Evolutionary conservation across 2,113 vertebrate genomes (phyloP).

Genomic region (Pteronura brasiliensis): DNA sequence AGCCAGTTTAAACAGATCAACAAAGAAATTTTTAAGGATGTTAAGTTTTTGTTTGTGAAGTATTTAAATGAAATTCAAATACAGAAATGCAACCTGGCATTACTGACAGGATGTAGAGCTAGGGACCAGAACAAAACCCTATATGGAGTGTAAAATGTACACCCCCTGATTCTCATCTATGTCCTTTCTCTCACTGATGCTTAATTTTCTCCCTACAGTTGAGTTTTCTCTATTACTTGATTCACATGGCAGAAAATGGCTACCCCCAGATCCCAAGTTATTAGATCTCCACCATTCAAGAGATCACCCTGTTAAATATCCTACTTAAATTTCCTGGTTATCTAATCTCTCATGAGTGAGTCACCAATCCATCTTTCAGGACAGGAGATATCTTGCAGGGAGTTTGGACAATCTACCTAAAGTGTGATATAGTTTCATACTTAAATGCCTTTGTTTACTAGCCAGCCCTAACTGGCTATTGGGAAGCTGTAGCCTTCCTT

Average conservation of each 20-base stretch:
- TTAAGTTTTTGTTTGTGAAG: background rate
- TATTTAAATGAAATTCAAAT: background rate
- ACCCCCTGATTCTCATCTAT: background rate
- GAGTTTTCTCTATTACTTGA: background rate
- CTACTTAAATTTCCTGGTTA: background rate
- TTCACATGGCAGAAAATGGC: background rate
- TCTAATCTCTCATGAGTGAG: background rate
- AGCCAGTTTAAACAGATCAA: background rate
- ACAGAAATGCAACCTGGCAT: background rate
- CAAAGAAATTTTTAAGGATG: background rate
- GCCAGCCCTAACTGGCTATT: background rate
- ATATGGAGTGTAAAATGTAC: background rate
- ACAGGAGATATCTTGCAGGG: background rate
- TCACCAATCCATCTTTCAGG: background rate
- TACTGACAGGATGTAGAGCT: background rate
- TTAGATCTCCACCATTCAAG: background rate
- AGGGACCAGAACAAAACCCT: background rate
- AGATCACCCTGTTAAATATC: background rate
- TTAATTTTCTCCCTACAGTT: background rate
- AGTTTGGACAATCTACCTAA: background rate
- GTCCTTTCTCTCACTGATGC: background rate
- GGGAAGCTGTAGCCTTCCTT: background rate
- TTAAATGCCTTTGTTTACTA: background rate
- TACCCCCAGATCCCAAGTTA: background rate
- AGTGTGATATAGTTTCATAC: background rate